Conservation (phyloP, 2,888 invertebrate genomes). For the Craniophora ligustri region DNA sequence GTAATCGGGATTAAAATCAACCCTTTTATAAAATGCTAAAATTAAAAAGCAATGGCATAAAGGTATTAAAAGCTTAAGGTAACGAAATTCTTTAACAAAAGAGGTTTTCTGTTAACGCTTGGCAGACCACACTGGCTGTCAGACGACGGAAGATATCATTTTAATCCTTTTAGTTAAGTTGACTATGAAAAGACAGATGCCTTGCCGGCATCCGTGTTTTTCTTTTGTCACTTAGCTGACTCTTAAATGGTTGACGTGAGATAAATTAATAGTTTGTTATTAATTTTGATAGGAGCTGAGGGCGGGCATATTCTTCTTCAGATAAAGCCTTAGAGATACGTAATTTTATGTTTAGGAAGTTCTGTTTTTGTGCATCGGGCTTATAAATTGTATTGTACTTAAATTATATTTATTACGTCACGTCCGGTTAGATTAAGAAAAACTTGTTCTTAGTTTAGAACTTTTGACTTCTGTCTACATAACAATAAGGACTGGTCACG, state of each 20-base stretch:
- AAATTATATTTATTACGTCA: neutral
- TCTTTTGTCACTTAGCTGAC: conserved; percentile 78
- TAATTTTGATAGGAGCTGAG: conserved; percentile 52
- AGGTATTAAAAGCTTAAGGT: conserved; percentile 87
- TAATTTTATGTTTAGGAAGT: neutral
- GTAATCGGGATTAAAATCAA: conserved; percentile 83
- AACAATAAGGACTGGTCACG: too few species aligned
- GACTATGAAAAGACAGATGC: conserved; percentile 87
- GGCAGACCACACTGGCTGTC: conserved; percentile 86
- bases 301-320: conserved; percentile 15
- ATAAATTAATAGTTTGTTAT: conserved; percentile 66
- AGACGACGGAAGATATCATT: conserved; percentile 87
- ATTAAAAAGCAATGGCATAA: conserved; percentile 87
- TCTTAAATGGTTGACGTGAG: conserved; percentile 69
- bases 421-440: neutral
- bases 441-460: too few species aligned
- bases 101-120: conserved; percentile 83
- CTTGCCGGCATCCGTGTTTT: conserved; percentile 77
- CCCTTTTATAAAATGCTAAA: conserved; percentile 84
- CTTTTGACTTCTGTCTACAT: too few species aligned
- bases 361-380: conserved; percentile 1
- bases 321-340: conserved; percentile 7
- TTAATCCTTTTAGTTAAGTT: conserved; percentile 89
- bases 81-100: conserved; percentile 84
- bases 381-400: neutral